Evolutionary conservation across 1,140 invertebrate species (phyloP).

Genomic region (Drosophila seguyi): DNA sequence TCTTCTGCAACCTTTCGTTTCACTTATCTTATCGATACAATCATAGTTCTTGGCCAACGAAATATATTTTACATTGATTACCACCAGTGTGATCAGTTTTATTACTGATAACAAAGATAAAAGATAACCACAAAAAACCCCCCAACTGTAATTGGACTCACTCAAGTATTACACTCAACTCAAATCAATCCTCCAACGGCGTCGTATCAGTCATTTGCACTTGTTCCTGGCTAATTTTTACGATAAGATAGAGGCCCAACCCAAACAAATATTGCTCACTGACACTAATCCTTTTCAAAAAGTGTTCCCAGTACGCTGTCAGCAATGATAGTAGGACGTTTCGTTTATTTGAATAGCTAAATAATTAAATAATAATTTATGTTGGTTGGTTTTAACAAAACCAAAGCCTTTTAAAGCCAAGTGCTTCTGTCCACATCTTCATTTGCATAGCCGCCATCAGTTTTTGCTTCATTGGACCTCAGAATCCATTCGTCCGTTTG

Average conservation of each 20-base stretch:
- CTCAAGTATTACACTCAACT: slow-evolving; percentile 12
- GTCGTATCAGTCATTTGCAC: slow-evolving; percentile 12
- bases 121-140: neutral
- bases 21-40: slow-evolving; percentile 64
- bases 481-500: slow-evolving; percentile 17
- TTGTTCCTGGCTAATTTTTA: neutral
- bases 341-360: slow-evolving; percentile 3
- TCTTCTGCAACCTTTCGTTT: neutral
- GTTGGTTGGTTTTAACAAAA: neutral
- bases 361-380: slow-evolving; percentile 5
- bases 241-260: slow-evolving; percentile 38
- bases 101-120: slow-evolving; percentile 8
- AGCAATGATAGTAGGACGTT: neutral
- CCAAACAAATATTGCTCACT: slow-evolving; percentile 2
- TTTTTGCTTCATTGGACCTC: slow-evolving; percentile 1
- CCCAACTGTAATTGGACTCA: neutral
- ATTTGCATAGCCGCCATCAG: slow-evolving; percentile 13
- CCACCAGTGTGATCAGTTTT: neutral
- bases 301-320: slow-evolving; percentile 35
- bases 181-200: neutral
- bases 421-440: slow-evolving; percentile 44
- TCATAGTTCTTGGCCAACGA: slow-evolving; percentile 17
- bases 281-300: neutral
- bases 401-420: slow-evolving; percentile 34
- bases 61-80: slow-evolving; percentile 21